Conservation (phyloP, 2,888 invertebrate genomes). For the Meandrusa payeni region DNA sequence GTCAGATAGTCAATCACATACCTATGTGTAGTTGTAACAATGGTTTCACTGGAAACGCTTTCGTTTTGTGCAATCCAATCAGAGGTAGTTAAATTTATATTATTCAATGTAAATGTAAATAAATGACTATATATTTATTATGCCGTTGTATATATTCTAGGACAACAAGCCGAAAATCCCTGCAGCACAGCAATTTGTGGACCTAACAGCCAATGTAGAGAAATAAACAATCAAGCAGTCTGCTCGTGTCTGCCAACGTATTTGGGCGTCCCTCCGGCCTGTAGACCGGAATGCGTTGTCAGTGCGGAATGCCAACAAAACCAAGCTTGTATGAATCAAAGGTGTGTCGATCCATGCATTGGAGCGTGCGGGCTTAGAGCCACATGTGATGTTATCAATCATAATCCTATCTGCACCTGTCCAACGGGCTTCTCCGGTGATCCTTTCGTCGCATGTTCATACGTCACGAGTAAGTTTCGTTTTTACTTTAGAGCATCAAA, state of each 20-base stretch:
- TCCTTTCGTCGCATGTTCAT: slow-evolving; percentile 80
- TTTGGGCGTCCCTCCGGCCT: slow-evolving; percentile 86
- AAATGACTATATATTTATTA: slow-evolving; percentile 7
- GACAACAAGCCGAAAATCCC: slow-evolving; percentile 64
- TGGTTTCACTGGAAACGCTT: slow-evolving; percentile 83
- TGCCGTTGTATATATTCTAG: slow-evolving; percentile 38
- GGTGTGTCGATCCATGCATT: slow-evolving; percentile 87
- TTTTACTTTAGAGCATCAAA: neutral
- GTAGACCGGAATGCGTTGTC: slow-evolving; percentile 86
- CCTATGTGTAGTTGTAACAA: slow-evolving; percentile 84
- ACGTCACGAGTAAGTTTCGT: slow-evolving; percentile 50
- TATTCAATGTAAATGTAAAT: too few species aligned
- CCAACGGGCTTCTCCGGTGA: slow-evolving; percentile 84
- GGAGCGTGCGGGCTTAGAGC: slow-evolving; percentile 85
- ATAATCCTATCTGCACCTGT: slow-evolving; percentile 88
- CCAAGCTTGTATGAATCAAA: slow-evolving; percentile 85
- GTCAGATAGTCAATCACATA: slow-evolving; percentile 84
- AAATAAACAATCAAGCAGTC: slow-evolving; percentile 83
- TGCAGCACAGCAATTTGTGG: slow-evolving; percentile 89
- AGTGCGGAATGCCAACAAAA: slow-evolving; percentile 86
- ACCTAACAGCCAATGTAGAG: slow-evolving; percentile 84
- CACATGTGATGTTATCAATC: slow-evolving; percentile 84
- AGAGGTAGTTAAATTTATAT: slow-evolving; percentile 77
- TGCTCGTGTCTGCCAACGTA: slow-evolving; percentile 87
- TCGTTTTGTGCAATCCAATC: slow-evolving; percentile 70